Conservation (phyloP, 2,113 vertebrate genomes). For the Otis tarda region DNA sequence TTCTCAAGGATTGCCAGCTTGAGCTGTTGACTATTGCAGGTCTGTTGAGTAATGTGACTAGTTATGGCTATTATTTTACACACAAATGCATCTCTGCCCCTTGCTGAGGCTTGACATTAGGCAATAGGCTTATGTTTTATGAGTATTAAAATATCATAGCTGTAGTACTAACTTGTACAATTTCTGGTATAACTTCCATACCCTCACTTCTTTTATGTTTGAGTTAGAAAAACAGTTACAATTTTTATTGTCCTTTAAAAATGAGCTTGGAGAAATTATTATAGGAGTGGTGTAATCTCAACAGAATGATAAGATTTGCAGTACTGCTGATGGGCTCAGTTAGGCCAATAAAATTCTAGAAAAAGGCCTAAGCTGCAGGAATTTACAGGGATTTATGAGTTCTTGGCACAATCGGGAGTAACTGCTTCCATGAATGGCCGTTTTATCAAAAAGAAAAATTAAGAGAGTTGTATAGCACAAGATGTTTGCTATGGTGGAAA, state of each 20-base stretch:
- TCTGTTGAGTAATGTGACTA: neutral
- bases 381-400: slow-evolving; percentile 53
- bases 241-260: slow-evolving; percentile 56
- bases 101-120: slow-evolving; percentile 9
- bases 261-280: slow-evolving; percentile 30
- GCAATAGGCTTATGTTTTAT: slow-evolving; percentile 34
- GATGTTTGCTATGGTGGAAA: neutral
- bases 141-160: slow-evolving; percentile 20
- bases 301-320: slow-evolving; percentile 61
- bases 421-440: slow-evolving; percentile 37
- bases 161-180: neutral
- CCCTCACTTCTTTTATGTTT: neutral
- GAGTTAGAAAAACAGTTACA: neutral
- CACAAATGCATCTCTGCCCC: neutral
- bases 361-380: slow-evolving; percentile 20
- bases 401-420: slow-evolving; percentile 40
- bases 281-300: slow-evolving; percentile 27
- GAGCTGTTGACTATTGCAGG: neutral
- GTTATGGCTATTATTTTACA: neutral
- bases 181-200: neutral
- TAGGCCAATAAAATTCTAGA: slow-evolving; percentile 51
- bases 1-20: neutral
- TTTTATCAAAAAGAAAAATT: slow-evolving; percentile 62
- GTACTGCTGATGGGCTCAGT: slow-evolving; percentile 41
- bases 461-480: slow-evolving; percentile 1